Evolutionary conservation across 2,888 invertebrate genomes (phyloP), one percentile per base, ranked within the genome.

Genomic region (Xylota segnis): DNA sequence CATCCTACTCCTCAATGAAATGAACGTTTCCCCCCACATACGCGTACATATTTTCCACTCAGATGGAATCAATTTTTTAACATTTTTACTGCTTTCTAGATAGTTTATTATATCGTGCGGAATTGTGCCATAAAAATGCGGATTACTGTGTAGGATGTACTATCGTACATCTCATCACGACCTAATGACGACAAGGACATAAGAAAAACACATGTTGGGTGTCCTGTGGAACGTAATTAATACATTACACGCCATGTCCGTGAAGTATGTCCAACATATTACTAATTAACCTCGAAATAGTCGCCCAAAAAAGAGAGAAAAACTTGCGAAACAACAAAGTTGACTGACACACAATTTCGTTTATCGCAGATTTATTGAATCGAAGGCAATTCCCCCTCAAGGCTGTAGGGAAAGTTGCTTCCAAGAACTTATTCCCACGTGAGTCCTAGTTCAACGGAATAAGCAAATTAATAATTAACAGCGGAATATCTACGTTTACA

Each of bases 381-480:
- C 23, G 50, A 50, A 23, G 23, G 23, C 23, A 50, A 50, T 50
- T 50, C 12, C 18, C 18, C 10, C 10, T 16, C 4, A 50, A 23
- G 50, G 50, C 23, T 23, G 4, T 12, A 9, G 9, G 50, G 23
- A 23, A 50, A 50, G 23, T 50, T 50, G 2, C 10, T 23, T 10
- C 50, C 1, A 23, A 23, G 23, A 50, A 50, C 16, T 45, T 45
- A 5, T 5, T 40, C 2, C 23, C 23, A 23, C 23, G 43, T 40
- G n/a, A n/a, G 5, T 1, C n/a, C n/a, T 0, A 5, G 5, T 50
- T 23, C 6, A 23, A 4, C 50, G 3, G 4, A 50, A 0, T 50
- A 18, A 50, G 50, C 50, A 50, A 50, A 50, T 50, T 23, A 50
- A 50, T 50, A 50, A 50, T 50, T 50, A 50, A 50, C 23, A 50